Conservation (phyloP, 2,113 vertebrate genomes). For the Solea solea region DNA sequence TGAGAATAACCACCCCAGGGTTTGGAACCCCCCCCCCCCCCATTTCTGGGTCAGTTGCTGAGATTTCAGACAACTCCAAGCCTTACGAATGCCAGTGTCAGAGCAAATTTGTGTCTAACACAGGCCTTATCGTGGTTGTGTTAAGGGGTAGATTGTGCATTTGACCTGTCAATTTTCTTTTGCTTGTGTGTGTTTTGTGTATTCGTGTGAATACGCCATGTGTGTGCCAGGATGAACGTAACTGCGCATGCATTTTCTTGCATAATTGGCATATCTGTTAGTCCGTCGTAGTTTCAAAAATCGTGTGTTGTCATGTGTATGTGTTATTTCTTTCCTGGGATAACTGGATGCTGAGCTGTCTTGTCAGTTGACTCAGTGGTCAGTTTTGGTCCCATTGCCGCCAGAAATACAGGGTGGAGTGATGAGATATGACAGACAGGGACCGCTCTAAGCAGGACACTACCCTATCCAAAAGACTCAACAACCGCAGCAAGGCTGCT, state of each 20-base stretch:
- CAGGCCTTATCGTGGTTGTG: conserved; percentile 40
- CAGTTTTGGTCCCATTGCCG: conserved; percentile 73
- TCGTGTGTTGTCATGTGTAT: too few relatives aligned
- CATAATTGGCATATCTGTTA: conserved; percentile 11
- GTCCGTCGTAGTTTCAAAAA: too few relatives aligned
- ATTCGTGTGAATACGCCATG: conserved; percentile 5
- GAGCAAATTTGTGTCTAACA: conserved; percentile 67
- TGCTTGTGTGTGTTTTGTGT: conserved; percentile 34
- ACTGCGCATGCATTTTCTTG: conserved; percentile 4
- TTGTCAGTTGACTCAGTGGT: conserved; percentile 81
- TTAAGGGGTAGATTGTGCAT: conserved; percentile 27
- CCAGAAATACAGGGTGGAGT: conserved; percentile 51
- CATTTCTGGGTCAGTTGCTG: conserved; percentile 79
- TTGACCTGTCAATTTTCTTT: conserved; percentile 46
- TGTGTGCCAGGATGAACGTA: conserved; percentile 12
- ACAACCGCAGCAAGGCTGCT: conserved; percentile 43
- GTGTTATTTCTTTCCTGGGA: conserved; percentile 27
- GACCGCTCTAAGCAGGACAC: conserved; percentile 61
- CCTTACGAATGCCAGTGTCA: conserved; percentile 70
- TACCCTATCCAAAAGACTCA: conserved; percentile 45
- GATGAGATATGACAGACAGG: conserved; percentile 75
- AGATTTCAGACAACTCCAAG: conserved; percentile 73
- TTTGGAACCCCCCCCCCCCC: conserved; percentile 20
- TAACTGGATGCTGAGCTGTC: conserved; percentile 71
- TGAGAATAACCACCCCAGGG: conserved; percentile 36